These are phyloP conservation scores for Pachypeltis micranthus DNA, from an alignment of 1,140 invertebrate species.

Conservation along the genomic window DNA sequence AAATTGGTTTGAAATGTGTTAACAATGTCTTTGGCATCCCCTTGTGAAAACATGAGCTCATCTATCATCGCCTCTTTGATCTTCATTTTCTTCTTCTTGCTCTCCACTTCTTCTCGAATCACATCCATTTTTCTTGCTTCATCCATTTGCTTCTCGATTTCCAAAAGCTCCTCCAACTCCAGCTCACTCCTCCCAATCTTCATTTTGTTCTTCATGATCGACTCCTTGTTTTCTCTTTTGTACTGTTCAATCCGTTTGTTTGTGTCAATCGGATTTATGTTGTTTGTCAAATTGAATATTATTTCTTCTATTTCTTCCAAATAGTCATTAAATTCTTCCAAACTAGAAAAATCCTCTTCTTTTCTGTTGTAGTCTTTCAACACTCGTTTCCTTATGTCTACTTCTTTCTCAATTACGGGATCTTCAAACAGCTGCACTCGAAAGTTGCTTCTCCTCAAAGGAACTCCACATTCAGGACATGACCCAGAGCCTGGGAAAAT, in stretches of 20 bases:
- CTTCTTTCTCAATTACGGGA: conserved; percentile 90
- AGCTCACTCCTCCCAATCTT: conserved; percentile 46
- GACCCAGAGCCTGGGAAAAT: conserved; percentile 73
- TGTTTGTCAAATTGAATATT: conserved; percentile 83
- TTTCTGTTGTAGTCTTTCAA: conserved; percentile 85
- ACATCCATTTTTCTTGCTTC: conserved; percentile 31
- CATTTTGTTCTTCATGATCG: conserved; percentile 76
- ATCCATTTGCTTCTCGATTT: conserved; percentile 43
- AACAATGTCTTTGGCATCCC: conserved; percentile 76
- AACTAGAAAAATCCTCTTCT: conserved; percentile 71
- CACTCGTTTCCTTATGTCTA: conserved; percentile 84
- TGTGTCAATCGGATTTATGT: conserved; percentile 73
- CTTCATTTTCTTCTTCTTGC: conserved; percentile 68
- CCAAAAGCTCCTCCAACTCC: conserved; percentile 77
- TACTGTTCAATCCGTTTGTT: conserved; percentile 85
- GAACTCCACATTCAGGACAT: conserved; percentile 83
- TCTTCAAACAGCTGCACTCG: conserved; percentile 94
- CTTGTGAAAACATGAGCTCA: conserved; percentile 85
- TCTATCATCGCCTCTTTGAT: conserved; percentile 86
- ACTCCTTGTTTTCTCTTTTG: conserved; percentile 83
- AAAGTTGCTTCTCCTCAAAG: conserved; percentile 79
- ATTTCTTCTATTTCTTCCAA: conserved; percentile 83
- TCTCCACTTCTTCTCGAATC: conserved; percentile 50
- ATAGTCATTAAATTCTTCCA: conserved; percentile 85
- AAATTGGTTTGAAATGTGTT: conserved; percentile 52